phyloP scores from a whole-genome alignment of 2,888 invertebrate species.

The Heliothis peltigera region DNA sequence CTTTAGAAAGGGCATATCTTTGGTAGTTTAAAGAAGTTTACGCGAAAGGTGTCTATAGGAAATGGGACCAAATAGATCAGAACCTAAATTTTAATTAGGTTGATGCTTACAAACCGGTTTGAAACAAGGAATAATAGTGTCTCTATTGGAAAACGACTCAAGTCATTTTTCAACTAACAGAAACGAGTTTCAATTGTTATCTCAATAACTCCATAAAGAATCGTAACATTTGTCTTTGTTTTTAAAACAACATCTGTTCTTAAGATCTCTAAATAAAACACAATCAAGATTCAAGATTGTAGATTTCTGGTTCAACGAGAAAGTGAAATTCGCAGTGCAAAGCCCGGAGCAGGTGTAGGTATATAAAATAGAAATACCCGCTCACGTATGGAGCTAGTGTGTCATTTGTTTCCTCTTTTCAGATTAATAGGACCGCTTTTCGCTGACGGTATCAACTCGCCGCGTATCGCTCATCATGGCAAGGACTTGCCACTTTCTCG shows the following conservation, averaged over 20 bases:
- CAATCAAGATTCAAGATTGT: slow-evolving; percentile 38
- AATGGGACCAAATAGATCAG: background rate
- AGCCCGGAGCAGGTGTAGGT: slow-evolving; percentile 30
- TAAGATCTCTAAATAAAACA: slow-evolving; percentile 26
- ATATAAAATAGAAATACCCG: slow-evolving; percentile 36
- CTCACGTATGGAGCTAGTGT: slow-evolving; percentile 23
- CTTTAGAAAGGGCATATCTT: background rate
- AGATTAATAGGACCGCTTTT: slow-evolving; percentile 95
- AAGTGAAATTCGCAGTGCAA: slow-evolving; percentile 46
- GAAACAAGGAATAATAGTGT: background rate
- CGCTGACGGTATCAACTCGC: slow-evolving; percentile 95
- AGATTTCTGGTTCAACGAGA: slow-evolving; percentile 37
- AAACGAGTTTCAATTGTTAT: too few species aligned
- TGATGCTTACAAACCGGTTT: background rate
- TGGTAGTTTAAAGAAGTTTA: background rate
- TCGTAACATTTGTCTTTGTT: background rate
- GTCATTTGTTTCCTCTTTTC: slow-evolving; percentile 51
- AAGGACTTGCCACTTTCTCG: slow-evolving; percentile 94
- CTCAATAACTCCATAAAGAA: slow-evolving; percentile 7
- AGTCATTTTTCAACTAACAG: background rate
- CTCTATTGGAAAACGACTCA: background rate
- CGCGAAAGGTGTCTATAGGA: background rate
- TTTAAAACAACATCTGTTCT: slow-evolving; percentile 5
- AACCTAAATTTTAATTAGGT: background rate
- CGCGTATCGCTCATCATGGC: slow-evolving; percentile 94